These are phyloP conservation scores for Caenorhabditis macrosperma DNA, from an alignment of 2,888 invertebrate genomes.

Conservation along the genomic window DNA sequence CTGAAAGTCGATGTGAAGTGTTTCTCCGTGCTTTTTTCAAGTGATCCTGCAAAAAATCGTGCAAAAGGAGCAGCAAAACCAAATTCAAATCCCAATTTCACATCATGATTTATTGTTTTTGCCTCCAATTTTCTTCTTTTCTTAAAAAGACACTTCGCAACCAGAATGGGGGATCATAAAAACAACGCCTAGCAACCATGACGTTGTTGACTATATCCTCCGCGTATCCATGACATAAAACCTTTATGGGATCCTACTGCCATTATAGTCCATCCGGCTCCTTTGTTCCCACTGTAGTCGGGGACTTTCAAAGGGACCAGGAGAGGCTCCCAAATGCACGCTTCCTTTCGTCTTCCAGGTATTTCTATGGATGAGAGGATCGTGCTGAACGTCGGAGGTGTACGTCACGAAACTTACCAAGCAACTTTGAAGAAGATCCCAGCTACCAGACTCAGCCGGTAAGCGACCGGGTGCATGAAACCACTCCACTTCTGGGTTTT, in stretches of 20 bases:
- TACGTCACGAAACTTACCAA: conserved; percentile 88
- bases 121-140: conserved; percentile 8
- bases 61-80: background rate
- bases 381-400: conserved; percentile 96
- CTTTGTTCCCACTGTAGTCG: no score
- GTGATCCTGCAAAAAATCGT: background rate
- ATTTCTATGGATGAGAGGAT: conserved; percentile 85
- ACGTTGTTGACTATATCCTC: conserved; percentile 5
- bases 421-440: conserved; percentile 89
- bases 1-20: background rate
- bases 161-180: conserved; percentile 9
- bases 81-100: background rate
- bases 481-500: no score
- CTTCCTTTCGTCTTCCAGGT: conserved; percentile 39
- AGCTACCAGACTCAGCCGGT: conserved; percentile 86
- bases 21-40: background rate
- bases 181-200: conserved; percentile 24
- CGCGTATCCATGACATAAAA: background rate
- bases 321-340: background rate
- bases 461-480: background rate
- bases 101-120: conserved; percentile 53
- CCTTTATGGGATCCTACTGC: background rate
- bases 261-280: background rate
- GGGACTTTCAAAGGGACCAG: background rate
- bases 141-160: background rate